Conservation (phyloP, 1,140 invertebrate genomes). For the Caerostris darwini region DNA sequence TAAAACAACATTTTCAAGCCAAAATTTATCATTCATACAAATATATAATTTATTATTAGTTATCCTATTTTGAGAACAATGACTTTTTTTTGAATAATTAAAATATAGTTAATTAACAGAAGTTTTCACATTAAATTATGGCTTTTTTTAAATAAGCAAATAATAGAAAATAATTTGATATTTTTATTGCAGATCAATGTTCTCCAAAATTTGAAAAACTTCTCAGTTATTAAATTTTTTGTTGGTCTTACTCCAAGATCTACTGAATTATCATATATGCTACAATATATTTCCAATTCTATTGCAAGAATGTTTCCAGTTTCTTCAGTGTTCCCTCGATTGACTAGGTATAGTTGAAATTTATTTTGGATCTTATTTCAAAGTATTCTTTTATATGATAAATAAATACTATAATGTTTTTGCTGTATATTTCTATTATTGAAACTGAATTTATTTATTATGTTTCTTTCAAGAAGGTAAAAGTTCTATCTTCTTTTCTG, state of each 20-base stretch:
- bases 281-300: constrained; percentile 62
- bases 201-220: constrained; percentile 32
- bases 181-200: constrained; percentile 79
- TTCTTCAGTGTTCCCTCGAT: constrained; percentile 81
- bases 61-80: too few species aligned
- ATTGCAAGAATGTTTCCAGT: constrained; percentile 79
- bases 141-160: too few species aligned
- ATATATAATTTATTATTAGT: too few species aligned
- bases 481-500: too few species aligned
- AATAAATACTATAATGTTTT: constrained; percentile 49
- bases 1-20: too few species aligned
- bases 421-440: too few species aligned
- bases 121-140: too few species aligned
- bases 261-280: constrained; percentile 51
- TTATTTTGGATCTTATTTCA: not conserved
- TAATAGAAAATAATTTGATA: constrained; percentile 67
- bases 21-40: too few species aligned
- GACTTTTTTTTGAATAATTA: too few species aligned
- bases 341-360: constrained; percentile 79
- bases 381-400: constrained; percentile 67
- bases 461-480: too few species aligned
- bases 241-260: constrained; percentile 68
- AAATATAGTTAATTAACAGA: too few species aligned
- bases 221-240: constrained; percentile 71
- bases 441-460: too few species aligned